These are phyloP conservation scores for Syndactyla subalaris DNA, from an alignment of 2,797 vertebrate species.

Conservation along the genomic window DNA sequence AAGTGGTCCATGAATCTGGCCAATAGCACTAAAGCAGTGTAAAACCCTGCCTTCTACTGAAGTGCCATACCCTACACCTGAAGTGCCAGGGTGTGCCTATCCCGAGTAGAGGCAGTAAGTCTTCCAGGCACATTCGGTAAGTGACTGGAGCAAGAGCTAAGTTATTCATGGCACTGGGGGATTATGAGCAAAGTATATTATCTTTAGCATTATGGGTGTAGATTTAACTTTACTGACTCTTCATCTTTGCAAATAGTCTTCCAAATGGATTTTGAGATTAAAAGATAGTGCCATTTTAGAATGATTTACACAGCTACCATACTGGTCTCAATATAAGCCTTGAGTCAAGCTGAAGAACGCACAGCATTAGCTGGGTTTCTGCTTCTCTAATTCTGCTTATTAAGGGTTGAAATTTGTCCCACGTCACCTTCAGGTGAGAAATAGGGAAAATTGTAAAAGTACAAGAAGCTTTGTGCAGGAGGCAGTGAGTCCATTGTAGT, in stretches of 20 bases:
- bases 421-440: background rate
- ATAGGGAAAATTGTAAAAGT: background rate
- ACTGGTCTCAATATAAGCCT: background rate
- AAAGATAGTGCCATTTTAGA: background rate
- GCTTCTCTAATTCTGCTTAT: background rate
- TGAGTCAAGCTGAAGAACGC: background rate
- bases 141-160: background rate
- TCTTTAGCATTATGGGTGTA: background rate
- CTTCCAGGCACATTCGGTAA: background rate
- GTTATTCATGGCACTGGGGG: background rate
- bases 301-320: background rate
- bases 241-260: background rate
- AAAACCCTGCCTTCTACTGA: background rate
- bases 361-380: background rate
- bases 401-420: background rate
- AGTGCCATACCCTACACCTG: background rate
- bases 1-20: fast-evolving
- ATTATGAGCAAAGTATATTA: background rate
- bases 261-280: background rate
- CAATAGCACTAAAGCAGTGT: background rate
- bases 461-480: background rate
- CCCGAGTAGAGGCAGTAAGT: background rate
- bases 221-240: background rate
- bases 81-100: background rate
- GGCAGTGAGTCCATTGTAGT: background rate